phyloP scores from a whole-genome alignment of 2,113 vertebrate species.

The Prietella phreatophila region DNA sequence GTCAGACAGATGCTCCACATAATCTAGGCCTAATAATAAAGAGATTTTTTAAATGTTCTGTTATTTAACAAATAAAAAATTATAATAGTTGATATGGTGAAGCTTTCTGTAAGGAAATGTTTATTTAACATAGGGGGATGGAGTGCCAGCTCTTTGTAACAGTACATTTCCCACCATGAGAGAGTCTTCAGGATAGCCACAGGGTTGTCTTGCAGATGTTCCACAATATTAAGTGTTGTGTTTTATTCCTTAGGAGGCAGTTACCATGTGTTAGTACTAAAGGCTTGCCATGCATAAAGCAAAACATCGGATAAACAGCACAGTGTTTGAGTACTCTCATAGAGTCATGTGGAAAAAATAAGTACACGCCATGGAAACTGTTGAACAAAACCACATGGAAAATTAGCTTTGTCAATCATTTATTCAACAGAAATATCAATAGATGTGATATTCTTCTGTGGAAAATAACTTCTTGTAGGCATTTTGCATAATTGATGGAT shows the following conservation, averaged over 20 bases:
- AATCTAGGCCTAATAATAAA: not conserved
- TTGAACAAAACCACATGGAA: no score
- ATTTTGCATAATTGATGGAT: no score
- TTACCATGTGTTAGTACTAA: not conserved
- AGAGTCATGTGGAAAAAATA: no score
- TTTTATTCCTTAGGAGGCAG: not conserved
- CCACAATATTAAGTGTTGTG: not conserved
- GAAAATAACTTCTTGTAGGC: no score
- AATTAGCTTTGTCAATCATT: no score
- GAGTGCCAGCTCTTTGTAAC: not conserved
- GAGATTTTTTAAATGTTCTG: not conserved
- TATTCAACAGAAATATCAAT: no score
- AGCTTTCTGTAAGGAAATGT: not conserved
- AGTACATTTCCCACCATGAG: not conserved
- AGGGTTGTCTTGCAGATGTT: no score
- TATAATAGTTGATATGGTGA: not conserved
- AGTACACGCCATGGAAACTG: no score
- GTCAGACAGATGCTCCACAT: not conserved
- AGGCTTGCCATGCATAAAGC: not conserved
- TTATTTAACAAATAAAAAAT: not conserved
- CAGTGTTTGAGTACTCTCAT: not conserved
- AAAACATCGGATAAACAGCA: not conserved
- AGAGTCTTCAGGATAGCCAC: not conserved
- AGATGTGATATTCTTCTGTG: no score
- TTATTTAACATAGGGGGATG: not conserved